These are phyloP conservation scores for Microtus richardsoni DNA, from an alignment of 2,113 vertebrate genomes.

Conservation along the genomic window DNA sequence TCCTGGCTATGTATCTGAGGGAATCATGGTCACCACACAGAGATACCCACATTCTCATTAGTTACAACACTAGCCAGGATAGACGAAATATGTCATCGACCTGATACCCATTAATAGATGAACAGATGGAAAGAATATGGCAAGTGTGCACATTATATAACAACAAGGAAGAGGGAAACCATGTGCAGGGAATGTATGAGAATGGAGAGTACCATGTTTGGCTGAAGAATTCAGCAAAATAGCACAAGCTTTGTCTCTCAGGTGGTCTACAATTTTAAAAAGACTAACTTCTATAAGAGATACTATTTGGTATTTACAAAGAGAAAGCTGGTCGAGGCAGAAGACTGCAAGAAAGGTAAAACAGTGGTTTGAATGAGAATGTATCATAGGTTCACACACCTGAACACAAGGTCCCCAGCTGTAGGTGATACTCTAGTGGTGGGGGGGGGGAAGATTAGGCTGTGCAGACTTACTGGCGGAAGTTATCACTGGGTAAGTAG, in stretches of 20 bases:
- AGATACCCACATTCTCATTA: not conserved
- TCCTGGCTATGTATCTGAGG: not conserved
- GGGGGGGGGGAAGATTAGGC: not conserved
- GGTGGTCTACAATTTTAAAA: not conserved
- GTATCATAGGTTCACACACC: not conserved
- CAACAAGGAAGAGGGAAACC: not conserved
- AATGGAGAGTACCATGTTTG: not conserved
- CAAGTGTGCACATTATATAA: not conserved
- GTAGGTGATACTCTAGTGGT: not conserved
- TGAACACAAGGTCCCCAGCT: not conserved
- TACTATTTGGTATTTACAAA: not conserved
- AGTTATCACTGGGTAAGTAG: not conserved
- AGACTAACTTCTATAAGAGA: not conserved
- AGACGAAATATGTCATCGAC: not conserved
- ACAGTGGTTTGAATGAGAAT: not conserved
- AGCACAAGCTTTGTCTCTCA: not conserved
- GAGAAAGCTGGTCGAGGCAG: not conserved
- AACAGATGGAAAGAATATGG: not conserved
- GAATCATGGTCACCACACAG: not conserved
- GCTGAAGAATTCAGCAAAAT: not conserved
- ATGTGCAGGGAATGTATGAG: not conserved
- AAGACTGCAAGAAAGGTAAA: not conserved
- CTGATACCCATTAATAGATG: not conserved
- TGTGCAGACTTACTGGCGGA: not conserved
- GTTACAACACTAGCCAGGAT: not conserved